A percentile compares a stretch with the other conserved stretches of the same genome.
Conservation (phyloP, 2,113 vertebrate genomes). For the Grammomys surdaster region DNA sequence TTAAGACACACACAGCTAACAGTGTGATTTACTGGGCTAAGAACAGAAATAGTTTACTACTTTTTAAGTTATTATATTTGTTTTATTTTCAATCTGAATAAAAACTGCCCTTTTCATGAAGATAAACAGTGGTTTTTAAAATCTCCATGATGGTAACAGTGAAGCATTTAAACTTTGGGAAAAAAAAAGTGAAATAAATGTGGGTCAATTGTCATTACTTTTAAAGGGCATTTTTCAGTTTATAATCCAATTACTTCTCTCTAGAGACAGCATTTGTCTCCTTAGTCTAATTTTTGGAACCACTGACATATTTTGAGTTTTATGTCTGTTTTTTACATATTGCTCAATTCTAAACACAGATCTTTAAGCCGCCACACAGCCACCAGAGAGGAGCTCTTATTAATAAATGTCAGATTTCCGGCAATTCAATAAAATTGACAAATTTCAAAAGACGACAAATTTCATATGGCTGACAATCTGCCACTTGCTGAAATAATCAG, state of each 20-base stretch:
- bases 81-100: conserved; percentile 34
- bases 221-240: background rate
- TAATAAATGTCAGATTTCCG: conserved; percentile 48
- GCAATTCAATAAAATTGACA: background rate
- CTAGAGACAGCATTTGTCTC: background rate
- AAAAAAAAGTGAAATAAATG: background rate
- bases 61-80: conserved; percentile 32
- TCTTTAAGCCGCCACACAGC: background rate
- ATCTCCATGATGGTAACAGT: background rate
- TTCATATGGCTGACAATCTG: conserved; percentile 44
- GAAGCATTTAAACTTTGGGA: background rate
- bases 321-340: conserved; percentile 29
- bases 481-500: background rate
- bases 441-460: conserved; percentile 52
- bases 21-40: background rate
- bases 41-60: background rate
- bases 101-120: conserved; percentile 11
- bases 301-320: conserved; percentile 22
- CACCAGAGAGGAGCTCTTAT: background rate
- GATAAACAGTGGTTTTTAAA: background rate
- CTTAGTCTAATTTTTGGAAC: background rate
- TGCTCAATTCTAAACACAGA: conserved; percentile 9
- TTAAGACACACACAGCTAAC: background rate
- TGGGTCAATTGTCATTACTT: background rate
- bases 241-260: conserved; percentile 19